Base-by-base conservation (phyloP, 2,888 invertebrate genomes). In the Gandaritis pyraliata region DNA sequence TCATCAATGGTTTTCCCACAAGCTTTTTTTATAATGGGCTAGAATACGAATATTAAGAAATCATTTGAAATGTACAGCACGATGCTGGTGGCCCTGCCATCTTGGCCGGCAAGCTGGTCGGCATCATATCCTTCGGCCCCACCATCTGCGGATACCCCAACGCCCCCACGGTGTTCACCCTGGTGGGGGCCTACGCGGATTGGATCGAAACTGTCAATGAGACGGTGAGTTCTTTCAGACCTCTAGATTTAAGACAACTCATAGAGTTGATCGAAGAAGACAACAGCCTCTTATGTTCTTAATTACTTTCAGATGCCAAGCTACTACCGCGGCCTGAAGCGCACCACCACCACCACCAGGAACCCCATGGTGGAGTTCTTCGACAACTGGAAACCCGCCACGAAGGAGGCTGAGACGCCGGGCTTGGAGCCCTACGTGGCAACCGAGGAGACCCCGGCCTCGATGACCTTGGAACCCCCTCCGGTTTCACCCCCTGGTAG, bases 11-110 rank as follows among this genome's bases (percentile, higher is more conserved):
- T 29, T 29, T 29, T 29, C 29, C 29, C n/a, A n/a, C n/a, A n/a
- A n/a, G n/a, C n/a, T n/a, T n/a, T n/a, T n/a, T n/a, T n/a, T n/a
- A n/a, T n/a, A n/a, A n/a, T n/a, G n/a, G 23, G 23, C 23, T 23
- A 3, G 23, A 23, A 23, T n/a, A n/a, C n/a, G n/a, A n/a, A n/a
- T n/a, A n/a, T n/a, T n/a, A n/a, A n/a, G n/a, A 33, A 8, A 33
- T 33, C 1, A 8, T 33, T 8, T 0, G 1, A 33, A 33, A 8
- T 29, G 1, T 0, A 0, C 13, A 91, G 90, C 90, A 90, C 55
- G 91, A 91, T 56, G 90, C 90, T 0, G 91, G 91, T 0, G 91
- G 91, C 0, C 91, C 91, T 0, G 91, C 90, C 0, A 68, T 91
- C 0, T 47, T 88, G 2, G 70, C 76, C 0, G 90, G 91, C 0